These are phyloP conservation scores for Sebastes minor DNA, from an alignment of 2,797 vertebrate genomes.

Conservation along the genomic window DNA sequence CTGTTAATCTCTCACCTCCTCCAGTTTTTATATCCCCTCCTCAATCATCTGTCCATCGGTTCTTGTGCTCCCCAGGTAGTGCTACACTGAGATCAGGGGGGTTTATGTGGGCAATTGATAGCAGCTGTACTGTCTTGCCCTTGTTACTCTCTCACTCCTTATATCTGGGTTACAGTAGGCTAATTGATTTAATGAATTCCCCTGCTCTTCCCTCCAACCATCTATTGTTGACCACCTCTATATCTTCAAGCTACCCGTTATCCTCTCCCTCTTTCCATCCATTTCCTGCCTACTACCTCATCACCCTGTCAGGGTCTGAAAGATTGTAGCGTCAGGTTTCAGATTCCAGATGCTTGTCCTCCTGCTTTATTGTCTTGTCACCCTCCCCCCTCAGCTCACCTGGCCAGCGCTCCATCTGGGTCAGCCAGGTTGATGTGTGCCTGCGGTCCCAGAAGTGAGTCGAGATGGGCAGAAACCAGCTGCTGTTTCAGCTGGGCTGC, in stretches of 20 bases:
- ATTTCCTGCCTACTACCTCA: background rate
- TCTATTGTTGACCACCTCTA: background rate
- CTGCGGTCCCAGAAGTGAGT: slow-evolving; percentile 88
- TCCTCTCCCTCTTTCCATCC: background rate
- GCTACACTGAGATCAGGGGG: background rate
- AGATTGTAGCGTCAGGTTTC: background rate
- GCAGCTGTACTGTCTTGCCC: background rate
- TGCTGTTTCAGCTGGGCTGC: slow-evolving; percentile 92
- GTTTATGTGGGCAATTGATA: slow-evolving; percentile 14
- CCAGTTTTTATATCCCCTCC: background rate
- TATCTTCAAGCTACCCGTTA: background rate
- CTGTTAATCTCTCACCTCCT: slow-evolving; percentile 1
- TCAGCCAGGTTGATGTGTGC: slow-evolving; percentile 92
- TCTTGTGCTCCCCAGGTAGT: background rate
- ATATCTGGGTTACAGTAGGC: background rate
- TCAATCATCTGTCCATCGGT: background rate
- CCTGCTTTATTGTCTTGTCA: background rate
- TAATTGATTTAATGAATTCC: slow-evolving; percentile 1
- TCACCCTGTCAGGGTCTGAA: background rate
- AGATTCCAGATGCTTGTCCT: background rate
- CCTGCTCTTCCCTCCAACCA: background rate
- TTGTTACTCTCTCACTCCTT: background rate
- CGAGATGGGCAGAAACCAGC: slow-evolving; percentile 90
- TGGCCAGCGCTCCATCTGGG: slow-evolving; percentile 91
- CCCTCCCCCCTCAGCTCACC: slow-evolving; percentile 77